Base-by-base conservation (phyloP, 1,140 invertebrate species). In the Drosophila ohnishii region DNA sequence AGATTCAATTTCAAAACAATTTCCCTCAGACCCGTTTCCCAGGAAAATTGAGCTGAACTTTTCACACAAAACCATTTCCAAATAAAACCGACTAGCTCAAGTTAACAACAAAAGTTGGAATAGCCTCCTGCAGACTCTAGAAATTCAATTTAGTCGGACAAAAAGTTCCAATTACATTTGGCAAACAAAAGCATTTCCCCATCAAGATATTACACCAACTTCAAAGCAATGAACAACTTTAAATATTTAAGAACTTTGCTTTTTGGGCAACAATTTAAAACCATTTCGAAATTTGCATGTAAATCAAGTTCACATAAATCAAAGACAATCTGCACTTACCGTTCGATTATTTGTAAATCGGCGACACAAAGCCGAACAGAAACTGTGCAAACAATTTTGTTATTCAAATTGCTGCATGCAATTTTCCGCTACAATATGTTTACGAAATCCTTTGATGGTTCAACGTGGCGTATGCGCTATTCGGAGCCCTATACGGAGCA, bases 401-500 rank as follows among this genome's bases (percentile, higher is more conserved):
- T 78, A 72, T 57, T 69, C 55, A 70, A 51, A 72, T 72, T 50
- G 74, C 64, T 63, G 56, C 69, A 66, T 71, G 64, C 83, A 72
- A 77, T 67, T 80, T 71, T 74, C 70, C 69, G 72, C 80, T 69
- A 75, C 84, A 87, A 87, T 87, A 87, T 87, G 84, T 88, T 87
- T 50, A 48, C 76, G 59, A 53, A 65, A 89, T 85, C 78, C 69
- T 64, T 58, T 40, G 22, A 61, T 22, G 69, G 80, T 64, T 53
- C 73, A 63, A 87, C 84, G 84, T 87, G 80, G 78, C 84, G 84
- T 80, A 88, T 87, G 63, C 84, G 64, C 77, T 82, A 88, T 87
- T 76, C 71, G 76, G 22, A 22, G 22, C 76, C 74, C 79, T 88
- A 80, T 13, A 39, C 51, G n/a, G 22, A 45, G 25, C 48, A 47